A percentile compares a stretch with the other conserved stretches of the same genome.
Conservation (phyloP, 1,140 invertebrate species). For the Tetraneura akinire region DNA sequence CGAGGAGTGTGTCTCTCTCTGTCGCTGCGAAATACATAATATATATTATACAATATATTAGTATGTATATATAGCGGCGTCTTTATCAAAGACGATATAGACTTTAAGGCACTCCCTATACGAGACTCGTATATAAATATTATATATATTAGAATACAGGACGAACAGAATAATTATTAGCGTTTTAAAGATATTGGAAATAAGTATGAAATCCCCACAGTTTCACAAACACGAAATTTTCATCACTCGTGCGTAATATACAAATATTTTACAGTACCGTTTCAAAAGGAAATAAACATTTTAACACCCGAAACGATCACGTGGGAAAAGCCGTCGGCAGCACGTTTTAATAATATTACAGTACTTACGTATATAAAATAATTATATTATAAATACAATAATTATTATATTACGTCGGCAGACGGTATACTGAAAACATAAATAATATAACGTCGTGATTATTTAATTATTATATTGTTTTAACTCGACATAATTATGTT, state of each 20-base stretch:
- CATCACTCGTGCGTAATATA: too few relatives aligned
- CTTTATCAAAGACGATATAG: background rate
- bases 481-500: too few relatives aligned
- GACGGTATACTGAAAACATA: background rate
- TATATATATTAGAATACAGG: too few relatives aligned
- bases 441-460: background rate
- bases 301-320: slow-evolving; percentile 28
- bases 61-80: background rate
- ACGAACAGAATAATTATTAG: too few relatives aligned
- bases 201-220: too few relatives aligned
- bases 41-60: too few relatives aligned
- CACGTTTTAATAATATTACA: background rate
- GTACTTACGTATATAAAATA: background rate
- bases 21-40: too few relatives aligned
- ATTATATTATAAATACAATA: background rate
- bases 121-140: too few relatives aligned
- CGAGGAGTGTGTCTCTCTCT: too few relatives aligned
- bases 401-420: background rate
- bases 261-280: too few relatives aligned
- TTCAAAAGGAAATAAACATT: background rate
- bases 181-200: too few relatives aligned
- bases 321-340: slow-evolving; percentile 7
- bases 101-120: background rate
- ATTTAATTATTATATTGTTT: background rate
- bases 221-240: too few relatives aligned